phyloP scores from a whole-genome alignment of 2,888 invertebrate species.

The Calameuta pallipes region DNA sequence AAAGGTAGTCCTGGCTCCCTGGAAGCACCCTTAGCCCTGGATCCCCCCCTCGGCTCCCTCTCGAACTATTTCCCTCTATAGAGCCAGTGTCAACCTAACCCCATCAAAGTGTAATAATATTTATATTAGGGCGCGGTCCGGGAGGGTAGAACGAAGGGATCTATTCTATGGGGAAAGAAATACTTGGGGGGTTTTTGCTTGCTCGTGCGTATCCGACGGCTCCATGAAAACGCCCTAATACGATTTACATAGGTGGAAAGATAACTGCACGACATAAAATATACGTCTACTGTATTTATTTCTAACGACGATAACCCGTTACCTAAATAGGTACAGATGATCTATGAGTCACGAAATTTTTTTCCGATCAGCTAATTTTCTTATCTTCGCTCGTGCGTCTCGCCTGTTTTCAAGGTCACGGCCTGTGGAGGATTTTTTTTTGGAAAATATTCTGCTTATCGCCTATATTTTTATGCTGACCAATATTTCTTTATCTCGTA shows the following conservation, averaged over 20 bases:
- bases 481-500: no score
- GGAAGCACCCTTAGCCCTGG: slow-evolving; percentile 8
- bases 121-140: slow-evolving; percentile 64
- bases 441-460: no score
- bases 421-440: no score
- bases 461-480: no score
- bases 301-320: not conserved
- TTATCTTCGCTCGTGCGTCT: no score
- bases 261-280: not conserved
- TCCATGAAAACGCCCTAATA: slow-evolving; percentile 27
- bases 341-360: not conserved
- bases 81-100: slow-evolving; percentile 63
- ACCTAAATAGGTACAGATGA: not conserved
- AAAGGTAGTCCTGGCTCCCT: not conserved
- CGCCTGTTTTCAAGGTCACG: no score
- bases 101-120: slow-evolving; percentile 67
- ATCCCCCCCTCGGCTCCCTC: slow-evolving; percentile 8
- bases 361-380: no score
- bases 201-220: slow-evolving; percentile 27
- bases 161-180: slow-evolving; percentile 41
- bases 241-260: not conserved
- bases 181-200: slow-evolving; percentile 36
- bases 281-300: not conserved
- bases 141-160: slow-evolving; percentile 46
- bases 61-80: not conserved